Evolutionary conservation across 2,888 invertebrate species (phyloP).

Genomic region (Helleia helle): DNA sequence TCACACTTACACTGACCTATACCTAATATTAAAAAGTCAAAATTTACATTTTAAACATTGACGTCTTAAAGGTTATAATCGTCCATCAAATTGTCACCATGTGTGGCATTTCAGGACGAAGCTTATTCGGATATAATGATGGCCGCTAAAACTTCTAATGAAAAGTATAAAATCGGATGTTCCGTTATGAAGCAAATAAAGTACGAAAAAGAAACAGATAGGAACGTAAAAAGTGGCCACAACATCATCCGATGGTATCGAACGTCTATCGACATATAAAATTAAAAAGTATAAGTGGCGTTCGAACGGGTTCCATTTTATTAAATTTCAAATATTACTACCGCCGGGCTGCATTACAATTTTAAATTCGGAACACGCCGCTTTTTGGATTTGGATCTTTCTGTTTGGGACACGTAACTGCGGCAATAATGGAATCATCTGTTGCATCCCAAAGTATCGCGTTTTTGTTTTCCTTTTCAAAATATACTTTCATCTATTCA

Average conservation of each 20-base stretch:
- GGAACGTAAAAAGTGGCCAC: conserved; percentile 31
- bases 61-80: too few relatives aligned
- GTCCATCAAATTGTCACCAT: too few relatives aligned
- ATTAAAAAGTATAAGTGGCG: conserved; percentile 71
- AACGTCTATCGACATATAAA: conserved; percentile 66
- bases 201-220: conserved; percentile 22
- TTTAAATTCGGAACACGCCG: conserved; percentile 53
- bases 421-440: conserved; percentile 14
- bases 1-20: too few relatives aligned
- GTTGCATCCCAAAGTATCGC: conserved; percentile 3
- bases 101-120: too few relatives aligned
- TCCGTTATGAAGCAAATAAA: conserved; percentile 20
- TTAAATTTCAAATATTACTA: conserved; percentile 65
- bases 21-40: too few relatives aligned
- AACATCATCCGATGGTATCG: conserved; percentile 59
- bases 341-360: conserved; percentile 56
- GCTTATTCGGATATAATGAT: too few relatives aligned
- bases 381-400: conserved; percentile 25
- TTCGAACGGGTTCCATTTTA: conserved; percentile 49
- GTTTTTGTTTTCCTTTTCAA: background rate
- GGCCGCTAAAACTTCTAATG: too few relatives aligned
- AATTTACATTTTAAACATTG: too few relatives aligned
- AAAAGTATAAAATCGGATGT: conserved; percentile 14
- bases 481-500: too few relatives aligned
- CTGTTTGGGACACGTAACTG: conserved; percentile 27